Base-by-base conservation (phyloP, 2,113 vertebrate species). In the Origma solitaria region DNA sequence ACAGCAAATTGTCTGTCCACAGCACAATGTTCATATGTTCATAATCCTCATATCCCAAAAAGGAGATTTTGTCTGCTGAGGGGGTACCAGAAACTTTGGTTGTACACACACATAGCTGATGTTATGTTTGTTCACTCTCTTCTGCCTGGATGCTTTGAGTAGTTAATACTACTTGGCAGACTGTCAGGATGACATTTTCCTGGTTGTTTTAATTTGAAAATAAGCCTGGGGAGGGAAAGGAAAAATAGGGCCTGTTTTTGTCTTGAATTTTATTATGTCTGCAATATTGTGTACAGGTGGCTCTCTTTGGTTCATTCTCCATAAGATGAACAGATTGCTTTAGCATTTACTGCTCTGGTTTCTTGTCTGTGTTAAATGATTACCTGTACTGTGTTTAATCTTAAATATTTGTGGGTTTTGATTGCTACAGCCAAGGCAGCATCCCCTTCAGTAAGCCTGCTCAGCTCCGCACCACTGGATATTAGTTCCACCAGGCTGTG, bases 81-180 rank as follows among this genome's bases (percentile, higher is more conserved):
- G 38, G 24, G 2, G 2, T 25, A 20, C 38, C 38, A 70, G 61
- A 33, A 12, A 12, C 31, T 68, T 57, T 57, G 45, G 4, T 10
- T 76, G 22, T 38, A n/a, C 1, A 3, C 44, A 21, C 2, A 2
- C 27, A 23, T 3, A 28, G 0, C 14, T 49, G 33, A 18, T 54
- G 15, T 4, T 76, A 12, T 37, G 40, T 64, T 51, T 70, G 24
- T 50, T 80, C 44, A 40, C 11, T 56, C 13, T 38, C 27, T n/a
- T 45, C 51, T 64, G 24, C 37, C 30, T 79, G 3, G 40, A 4
- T 40, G 64, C 6, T 60, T 82, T 79, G 22, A 8, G 10, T 37
- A 31, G 73, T 44, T 51, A 24, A 25, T 49, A 13, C 7, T n/a
- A 2, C 19, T 62, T 85, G 13, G 33, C 35, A 56, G 17, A 77